Evolutionary conservation across 1,140 invertebrate genomes (phyloP).

Genomic region (Bemisia tabaci): DNA sequence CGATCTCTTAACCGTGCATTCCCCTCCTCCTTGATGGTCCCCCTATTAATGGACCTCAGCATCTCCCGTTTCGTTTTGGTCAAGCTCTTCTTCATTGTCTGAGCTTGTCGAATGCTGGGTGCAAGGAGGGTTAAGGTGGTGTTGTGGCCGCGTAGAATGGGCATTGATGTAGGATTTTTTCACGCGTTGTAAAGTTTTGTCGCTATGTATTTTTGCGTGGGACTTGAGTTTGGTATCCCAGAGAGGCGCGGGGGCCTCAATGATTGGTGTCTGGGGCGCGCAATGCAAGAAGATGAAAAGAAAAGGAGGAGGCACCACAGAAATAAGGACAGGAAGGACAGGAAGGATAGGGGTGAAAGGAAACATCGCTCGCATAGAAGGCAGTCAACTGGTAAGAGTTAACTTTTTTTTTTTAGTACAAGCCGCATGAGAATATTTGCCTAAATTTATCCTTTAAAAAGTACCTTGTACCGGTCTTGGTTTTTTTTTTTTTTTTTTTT

Average conservation of each 20-base stretch:
- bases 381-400: background rate
- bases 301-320: too few species aligned
- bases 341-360: background rate
- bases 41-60: background rate
- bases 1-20: background rate
- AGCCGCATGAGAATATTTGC: too few species aligned
- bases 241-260: background rate
- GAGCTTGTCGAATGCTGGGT: too few species aligned
- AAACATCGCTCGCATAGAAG: background rate
- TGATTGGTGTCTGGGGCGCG: background rate
- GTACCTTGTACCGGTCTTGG: too few species aligned
- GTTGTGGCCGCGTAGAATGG: too few species aligned
- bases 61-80: background rate
- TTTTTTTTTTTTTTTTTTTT: too few species aligned
- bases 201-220: background rate
- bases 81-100: background rate
- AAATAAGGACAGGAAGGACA: background rate
- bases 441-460: too few species aligned
- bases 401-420: background rate
- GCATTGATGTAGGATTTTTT: too few species aligned
- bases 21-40: background rate
- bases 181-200: too few species aligned
- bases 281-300: too few species aligned
- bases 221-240: background rate
- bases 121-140: too few species aligned